A percentile compares a stretch with the other conserved stretches of the same genome.
Conservation (phyloP, 1,140 invertebrate species). For the Mylabris phalerata region DNA sequence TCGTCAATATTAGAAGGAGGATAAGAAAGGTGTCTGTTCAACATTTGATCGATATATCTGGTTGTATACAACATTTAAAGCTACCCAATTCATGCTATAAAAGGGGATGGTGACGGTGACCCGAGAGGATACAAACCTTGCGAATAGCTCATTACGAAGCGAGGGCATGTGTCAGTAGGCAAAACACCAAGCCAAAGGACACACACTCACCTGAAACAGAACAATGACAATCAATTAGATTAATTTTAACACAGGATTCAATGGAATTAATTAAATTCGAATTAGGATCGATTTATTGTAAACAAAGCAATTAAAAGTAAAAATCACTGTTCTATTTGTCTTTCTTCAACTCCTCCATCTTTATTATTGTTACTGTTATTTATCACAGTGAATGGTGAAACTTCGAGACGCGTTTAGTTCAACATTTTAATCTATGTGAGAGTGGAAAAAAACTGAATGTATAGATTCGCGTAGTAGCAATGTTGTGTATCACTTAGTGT, state of each 20-base stretch:
- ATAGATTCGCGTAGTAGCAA: no score
- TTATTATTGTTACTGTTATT: no score
- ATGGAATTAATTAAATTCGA: no score
- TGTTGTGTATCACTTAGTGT: conserved; percentile 20
- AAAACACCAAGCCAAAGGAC: conserved; percentile 26
- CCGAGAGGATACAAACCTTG: conserved; percentile 34
- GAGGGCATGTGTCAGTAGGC: conserved; percentile 35
- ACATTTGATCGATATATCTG: neutral
- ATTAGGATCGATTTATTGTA: no score
- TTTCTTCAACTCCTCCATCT: no score
- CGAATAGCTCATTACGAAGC: conserved; percentile 38
- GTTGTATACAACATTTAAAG: neutral
- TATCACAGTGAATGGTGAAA: no score
- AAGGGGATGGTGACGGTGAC: neutral
- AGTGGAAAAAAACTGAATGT: no score
- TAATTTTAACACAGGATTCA: neutral
- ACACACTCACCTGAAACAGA: conserved; percentile 39
- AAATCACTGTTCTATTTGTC: no score
- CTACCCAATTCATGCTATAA: neutral
- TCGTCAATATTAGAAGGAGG: neutral
- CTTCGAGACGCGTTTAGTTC: no score
- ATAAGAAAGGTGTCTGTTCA: neutral
- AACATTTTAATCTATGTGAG: no score
- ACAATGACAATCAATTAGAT: conserved; percentile 5
- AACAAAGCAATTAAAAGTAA: no score